phyloP scores from a whole-genome alignment of 2,113 vertebrate species.

The Eupsittula cactorum region DNA sequence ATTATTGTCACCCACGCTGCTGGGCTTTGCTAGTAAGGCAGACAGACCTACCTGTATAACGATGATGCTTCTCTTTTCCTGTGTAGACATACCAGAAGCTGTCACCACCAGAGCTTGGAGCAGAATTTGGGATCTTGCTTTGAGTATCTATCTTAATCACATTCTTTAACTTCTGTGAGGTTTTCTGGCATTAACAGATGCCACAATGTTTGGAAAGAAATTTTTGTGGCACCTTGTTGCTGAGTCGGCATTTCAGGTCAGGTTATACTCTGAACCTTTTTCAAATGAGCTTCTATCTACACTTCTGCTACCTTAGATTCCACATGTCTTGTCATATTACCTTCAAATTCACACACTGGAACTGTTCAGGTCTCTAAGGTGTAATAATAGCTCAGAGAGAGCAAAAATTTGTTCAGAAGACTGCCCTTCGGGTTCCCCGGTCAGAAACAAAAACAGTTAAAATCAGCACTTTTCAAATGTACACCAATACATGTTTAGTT shows the following conservation, averaged over 20 bases:
- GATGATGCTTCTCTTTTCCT: not conserved
- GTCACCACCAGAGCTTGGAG: not conserved
- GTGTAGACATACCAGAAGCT: not conserved
- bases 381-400: conserved; percentile 49
- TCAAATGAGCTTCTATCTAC: conserved; percentile 5
- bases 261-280: not conserved
- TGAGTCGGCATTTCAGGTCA: not conserved
- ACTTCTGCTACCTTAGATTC: conserved; percentile 39
- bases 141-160: not conserved
- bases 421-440: conserved; percentile 1
- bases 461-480: conserved; percentile 44
- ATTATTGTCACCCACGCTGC: not conserved
- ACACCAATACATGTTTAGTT: conserved; percentile 28
- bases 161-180: conserved; percentile 17
- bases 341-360: conserved; percentile 30
- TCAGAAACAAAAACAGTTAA: conserved; percentile 44
- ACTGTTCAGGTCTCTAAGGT: conserved; percentile 25
- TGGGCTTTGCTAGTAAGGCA: not conserved
- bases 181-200: conserved; percentile 21
- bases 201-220: conserved; percentile 43
- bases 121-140: not conserved
- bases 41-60: not conserved
- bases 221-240: conserved; percentile 45
- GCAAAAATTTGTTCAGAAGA: conserved; percentile 45
- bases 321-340: conserved; percentile 55